Base-by-base conservation (phyloP, 2,888 invertebrate genomes). In the Drosophila tripunctata region DNA sequence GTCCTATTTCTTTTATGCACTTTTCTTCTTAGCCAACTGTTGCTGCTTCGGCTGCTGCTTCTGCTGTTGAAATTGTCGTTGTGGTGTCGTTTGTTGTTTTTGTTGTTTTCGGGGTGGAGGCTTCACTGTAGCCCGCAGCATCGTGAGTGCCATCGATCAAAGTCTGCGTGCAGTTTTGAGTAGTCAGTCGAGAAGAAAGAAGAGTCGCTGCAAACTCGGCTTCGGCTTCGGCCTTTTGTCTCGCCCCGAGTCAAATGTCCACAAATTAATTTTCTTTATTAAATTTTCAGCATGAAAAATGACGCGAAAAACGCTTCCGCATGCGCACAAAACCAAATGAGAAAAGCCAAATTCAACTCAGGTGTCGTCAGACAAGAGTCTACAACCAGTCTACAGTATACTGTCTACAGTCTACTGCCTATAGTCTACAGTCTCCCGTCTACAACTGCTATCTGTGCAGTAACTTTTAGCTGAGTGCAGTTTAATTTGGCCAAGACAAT, bases 231-330 rank as follows among this genome's bases (percentile, higher is more conserved):
- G 15, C 60, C 67, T 74, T n/a, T 76, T 72, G 76, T 78, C 78
- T 83, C 72, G 84, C 84, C 84, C 71, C 79, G 75, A 85, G 87
- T 85, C 86, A 85, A 86, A 85, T 86, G 84, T 86, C 84, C 86
- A 86, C 84, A 85, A 85, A 85, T 85, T 85, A 85, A 85, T 85
- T 86, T 86, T 85, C 82, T 85, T 85, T 85, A 85, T 85, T 85
- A 85, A 85, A 83, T 85, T 86, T 86, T 86, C 84, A 86, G 83
- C 83, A 84, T 86, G 84, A 86, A 86, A 86, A 86, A 85, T 84
- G 86, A 84, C 86, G 86, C 81, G 78, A 78, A 78, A 84, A 85
- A 86, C 86, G 84, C 84, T 85, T 85, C 86, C 84, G 84, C 84
- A 77, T 85, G 83, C 75, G 82, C 85, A 72, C n/a, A 19, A 50